Percentiles rank a stretch among this genome's conserved stretches.
Evolutionary conservation across 2,113 vertebrate genomes (phyloP).

Genomic region (Emydocephalus ijimae): DNA sequence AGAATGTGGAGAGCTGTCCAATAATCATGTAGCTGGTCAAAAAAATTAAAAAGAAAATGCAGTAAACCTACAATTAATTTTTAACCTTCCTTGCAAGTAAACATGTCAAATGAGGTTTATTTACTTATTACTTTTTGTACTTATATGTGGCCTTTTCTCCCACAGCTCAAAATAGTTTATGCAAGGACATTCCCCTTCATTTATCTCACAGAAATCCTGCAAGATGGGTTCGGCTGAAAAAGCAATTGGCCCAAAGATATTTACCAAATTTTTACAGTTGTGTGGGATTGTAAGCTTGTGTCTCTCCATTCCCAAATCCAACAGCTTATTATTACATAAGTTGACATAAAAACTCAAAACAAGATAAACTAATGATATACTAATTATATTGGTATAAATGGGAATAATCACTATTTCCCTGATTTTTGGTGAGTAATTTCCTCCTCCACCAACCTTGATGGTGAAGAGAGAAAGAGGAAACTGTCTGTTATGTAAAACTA

Average conservation of each 20-base stretch:
- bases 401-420: not conserved
- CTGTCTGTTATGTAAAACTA: not conserved
- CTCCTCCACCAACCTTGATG: not conserved
- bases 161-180: not conserved
- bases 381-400: not conserved
- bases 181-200: not conserved
- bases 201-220: not conserved
- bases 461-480: not conserved
- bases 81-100: not conserved
- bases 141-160: not conserved
- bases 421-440: not conserved
- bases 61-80: not conserved
- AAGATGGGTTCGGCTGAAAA: not conserved
- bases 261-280: not conserved
- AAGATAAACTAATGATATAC: not conserved
- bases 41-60: not conserved
- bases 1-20: fast-evolving
- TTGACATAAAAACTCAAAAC: not conserved
- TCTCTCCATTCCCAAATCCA: not conserved
- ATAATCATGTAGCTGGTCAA: not conserved
- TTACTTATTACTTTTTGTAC: not conserved
- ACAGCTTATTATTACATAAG: not conserved
- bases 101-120: not conserved
- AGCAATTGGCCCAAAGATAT: not conserved
- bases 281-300: not conserved